phyloP scores from a whole-genome alignment of 2,113 vertebrate genomes.

The Phylloscopus trochiloides region DNA sequence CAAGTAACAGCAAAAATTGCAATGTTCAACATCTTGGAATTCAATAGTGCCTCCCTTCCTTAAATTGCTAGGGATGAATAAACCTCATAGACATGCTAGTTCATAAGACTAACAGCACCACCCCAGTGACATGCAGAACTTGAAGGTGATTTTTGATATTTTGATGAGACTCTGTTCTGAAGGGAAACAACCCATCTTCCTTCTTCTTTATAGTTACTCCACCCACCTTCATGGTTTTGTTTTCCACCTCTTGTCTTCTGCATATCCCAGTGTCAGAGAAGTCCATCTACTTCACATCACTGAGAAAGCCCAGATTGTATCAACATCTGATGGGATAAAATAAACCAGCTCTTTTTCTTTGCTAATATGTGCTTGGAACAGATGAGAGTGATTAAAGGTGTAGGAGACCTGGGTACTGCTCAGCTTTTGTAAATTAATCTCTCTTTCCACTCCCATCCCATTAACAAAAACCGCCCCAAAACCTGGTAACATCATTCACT shows the following conservation, averaged over 20 bases:
- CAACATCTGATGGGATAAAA: not conserved
- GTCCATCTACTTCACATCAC: not conserved
- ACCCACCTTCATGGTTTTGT: not conserved
- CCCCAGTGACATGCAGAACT: not conserved
- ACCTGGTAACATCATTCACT: accelerated
- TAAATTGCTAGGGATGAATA: not conserved
- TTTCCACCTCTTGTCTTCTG: not conserved
- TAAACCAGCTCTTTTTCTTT: not conserved
- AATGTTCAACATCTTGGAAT: not conserved
- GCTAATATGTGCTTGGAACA: not conserved
- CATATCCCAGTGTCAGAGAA: not conserved
- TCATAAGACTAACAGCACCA: not conserved
- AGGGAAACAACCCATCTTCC: not conserved
- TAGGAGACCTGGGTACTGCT: not conserved
- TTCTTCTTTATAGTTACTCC: not conserved
- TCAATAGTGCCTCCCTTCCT: not conserved
- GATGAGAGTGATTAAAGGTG: not conserved
- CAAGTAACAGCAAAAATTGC: not conserved
- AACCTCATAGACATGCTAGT: not conserved
- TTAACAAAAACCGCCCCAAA: accelerated
- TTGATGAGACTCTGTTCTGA: not conserved
- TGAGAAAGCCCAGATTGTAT: not conserved
- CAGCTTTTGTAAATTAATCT: not conserved
- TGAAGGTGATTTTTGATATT: not conserved
- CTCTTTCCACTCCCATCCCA: not conserved